A percentile compares a stretch with the other conserved stretches of the same genome.
Evolutionary conservation across 92 coral and sea anemone genomes (phyloP).

Genomic region (Epizoanthus illoricatus): DNA sequence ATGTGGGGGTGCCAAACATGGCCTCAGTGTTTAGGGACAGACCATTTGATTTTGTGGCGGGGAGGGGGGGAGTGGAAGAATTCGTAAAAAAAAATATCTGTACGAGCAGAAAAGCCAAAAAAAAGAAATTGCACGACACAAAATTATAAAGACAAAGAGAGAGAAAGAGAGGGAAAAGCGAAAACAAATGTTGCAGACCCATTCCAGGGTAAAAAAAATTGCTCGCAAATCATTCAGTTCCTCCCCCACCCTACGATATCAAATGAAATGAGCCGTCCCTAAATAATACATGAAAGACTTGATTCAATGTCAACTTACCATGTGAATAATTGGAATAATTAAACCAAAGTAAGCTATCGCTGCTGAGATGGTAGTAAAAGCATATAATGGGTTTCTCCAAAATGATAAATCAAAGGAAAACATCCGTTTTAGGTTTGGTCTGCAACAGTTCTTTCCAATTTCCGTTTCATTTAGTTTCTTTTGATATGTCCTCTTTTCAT

Average conservation of each 20-base stretch:
- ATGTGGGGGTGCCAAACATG: too few species aligned
- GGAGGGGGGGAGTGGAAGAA: too few species aligned
- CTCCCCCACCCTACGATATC: too few species aligned
- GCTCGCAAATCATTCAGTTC: too few species aligned
- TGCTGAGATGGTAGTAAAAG: background rate
- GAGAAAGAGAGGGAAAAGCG: too few species aligned
- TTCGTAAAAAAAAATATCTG: too few species aligned
- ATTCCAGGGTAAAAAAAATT: too few species aligned
- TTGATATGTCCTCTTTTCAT: background rate
- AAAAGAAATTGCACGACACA: too few species aligned
- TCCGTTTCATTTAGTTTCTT: background rate
- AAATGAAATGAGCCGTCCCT: background rate
- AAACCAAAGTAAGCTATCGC: background rate
- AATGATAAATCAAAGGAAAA: background rate
- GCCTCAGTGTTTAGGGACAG: background rate
- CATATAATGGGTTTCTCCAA: background rate
- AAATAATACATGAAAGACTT: background rate
- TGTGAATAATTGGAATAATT: slow-evolving; percentile 1
- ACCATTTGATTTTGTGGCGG: too few species aligned
- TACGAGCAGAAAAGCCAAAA: too few species aligned
- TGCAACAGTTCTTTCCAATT: background rate
- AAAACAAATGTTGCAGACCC: too few species aligned
- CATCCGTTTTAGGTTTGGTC: background rate
- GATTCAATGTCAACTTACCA: background rate
- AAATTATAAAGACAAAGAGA: too few species aligned